Conservation (phyloP, 2,888 invertebrate genomes). For the Apodemia hepburni region DNA sequence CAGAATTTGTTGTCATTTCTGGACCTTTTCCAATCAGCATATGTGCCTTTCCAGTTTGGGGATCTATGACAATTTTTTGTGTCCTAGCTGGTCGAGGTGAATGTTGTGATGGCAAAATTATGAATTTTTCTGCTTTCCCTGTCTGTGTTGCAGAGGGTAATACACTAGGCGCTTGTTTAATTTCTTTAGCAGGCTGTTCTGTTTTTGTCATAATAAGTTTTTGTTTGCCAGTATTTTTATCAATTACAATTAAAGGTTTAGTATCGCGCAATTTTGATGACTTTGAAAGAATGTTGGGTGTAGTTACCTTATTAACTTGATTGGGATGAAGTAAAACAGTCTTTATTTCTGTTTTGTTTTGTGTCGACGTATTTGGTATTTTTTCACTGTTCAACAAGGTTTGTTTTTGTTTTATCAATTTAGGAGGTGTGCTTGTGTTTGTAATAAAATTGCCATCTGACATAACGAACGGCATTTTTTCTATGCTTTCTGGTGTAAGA, state of each 20-base stretch:
- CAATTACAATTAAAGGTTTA: constrained; percentile 70
- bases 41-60: constrained; percentile 70
- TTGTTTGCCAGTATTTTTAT: constrained; percentile 70
- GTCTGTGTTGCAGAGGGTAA: constrained; percentile 48
- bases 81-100: constrained; percentile 58
- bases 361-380: constrained; percentile 41
- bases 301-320: constrained; percentile 55
- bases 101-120: constrained; percentile 60
- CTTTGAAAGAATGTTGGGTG: constrained; percentile 75
- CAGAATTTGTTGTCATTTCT: constrained; percentile 40
- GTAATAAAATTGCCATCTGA: constrained; percentile 64
- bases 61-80: constrained; percentile 72
- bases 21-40: constrained; percentile 57
- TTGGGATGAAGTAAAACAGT: constrained; percentile 60
- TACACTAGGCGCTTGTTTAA: constrained; percentile 47
- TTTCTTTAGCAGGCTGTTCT: constrained; percentile 56
- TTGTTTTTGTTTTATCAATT: constrained; percentile 55
- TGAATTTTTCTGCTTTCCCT: constrained; percentile 63
- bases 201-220: constrained; percentile 69
- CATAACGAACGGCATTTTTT: constrained; percentile 84
- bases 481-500: constrained; percentile 83
- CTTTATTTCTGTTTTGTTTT: constrained; percentile 59
- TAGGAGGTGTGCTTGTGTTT: constrained; percentile 49
- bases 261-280: constrained; percentile 66
- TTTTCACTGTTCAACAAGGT: constrained; percentile 52